phyloP scores from a whole-genome alignment of 2,888 invertebrate species.

The Arctia plantaginis region DNA sequence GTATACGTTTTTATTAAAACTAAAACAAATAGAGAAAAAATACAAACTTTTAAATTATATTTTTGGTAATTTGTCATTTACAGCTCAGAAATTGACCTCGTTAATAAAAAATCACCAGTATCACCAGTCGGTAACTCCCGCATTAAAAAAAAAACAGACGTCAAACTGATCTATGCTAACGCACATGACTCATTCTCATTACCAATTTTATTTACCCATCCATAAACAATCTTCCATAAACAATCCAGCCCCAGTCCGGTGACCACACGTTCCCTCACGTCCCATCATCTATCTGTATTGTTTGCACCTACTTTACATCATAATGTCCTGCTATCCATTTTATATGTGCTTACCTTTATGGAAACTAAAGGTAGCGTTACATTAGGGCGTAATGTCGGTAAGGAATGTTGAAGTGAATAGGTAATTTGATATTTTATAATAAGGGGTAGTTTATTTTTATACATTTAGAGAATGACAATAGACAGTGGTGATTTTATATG shows the following conservation, averaged over 20 bases:
- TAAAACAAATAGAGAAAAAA: too few species aligned
- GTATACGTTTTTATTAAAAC: too few species aligned
- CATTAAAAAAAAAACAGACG: neutral
- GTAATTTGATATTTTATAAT: constrained; percentile 17
- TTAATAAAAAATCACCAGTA: too few species aligned
- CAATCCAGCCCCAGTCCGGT: constrained; percentile 29
- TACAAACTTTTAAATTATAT: too few species aligned
- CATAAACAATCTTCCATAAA: constrained; percentile 8
- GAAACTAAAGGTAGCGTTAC: constrained; percentile 35
- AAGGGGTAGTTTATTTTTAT: neutral
- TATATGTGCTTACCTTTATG: constrained; percentile 46
- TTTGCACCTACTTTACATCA: constrained; percentile 70
- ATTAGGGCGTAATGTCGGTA: constrained; percentile 27
- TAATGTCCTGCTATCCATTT: constrained; percentile 58
- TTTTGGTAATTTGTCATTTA: too few species aligned
- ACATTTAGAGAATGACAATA: neutral
- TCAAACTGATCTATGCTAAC: neutral
- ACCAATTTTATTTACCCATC: constrained; percentile 13
- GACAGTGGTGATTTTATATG: neutral
- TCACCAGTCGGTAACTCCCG: too few species aligned
- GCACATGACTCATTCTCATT: constrained; percentile 19
- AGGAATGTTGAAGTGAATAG: neutral
- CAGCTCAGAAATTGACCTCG: too few species aligned
- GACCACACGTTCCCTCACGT: constrained; percentile 70
- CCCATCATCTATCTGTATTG: constrained; percentile 54